phyloP scores from a whole-genome alignment of 1,140 invertebrate genomes.

The Listronotus oregonensis region DNA sequence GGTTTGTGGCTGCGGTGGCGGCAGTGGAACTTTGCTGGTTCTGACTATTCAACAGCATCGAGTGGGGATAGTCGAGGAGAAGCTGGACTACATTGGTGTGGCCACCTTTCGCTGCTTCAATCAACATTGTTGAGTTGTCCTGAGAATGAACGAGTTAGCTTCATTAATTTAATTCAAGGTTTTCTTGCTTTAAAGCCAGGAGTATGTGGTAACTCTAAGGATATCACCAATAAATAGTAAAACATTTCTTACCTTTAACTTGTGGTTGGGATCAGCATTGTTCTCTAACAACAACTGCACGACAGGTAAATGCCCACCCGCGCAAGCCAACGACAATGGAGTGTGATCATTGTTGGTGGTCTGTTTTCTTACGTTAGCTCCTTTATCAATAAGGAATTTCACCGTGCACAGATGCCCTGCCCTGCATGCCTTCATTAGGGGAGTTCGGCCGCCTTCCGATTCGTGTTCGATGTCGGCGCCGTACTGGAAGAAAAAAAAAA shows the following conservation, averaged over 20 bases:
- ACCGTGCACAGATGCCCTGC: constrained; percentile 99
- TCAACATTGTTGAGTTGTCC: constrained; percentile 98
- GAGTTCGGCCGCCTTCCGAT: constrained; percentile 92
- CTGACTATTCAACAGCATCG: constrained; percentile 61
- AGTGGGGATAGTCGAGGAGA: constrained; percentile 92
- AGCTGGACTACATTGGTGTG: constrained; percentile 94
- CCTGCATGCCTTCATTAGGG: constrained; percentile 98
- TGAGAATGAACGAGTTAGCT: constrained; percentile 48
- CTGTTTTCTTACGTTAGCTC: constrained; percentile 87
- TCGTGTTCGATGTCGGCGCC: constrained; percentile 93
- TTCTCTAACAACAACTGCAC: constrained; percentile 89
- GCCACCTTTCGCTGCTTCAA: constrained; percentile 97
- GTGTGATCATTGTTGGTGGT: constrained; percentile 99
- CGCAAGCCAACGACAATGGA: constrained; percentile 94
- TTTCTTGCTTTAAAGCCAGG: not conserved
- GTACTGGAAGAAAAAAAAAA: constrained; percentile 59
- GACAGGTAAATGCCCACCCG: constrained; percentile 90
- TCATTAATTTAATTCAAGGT: no score
- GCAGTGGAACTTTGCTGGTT: constrained; percentile 48
- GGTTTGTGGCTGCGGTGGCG: constrained; percentile 52
- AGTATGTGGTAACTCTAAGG: no score
- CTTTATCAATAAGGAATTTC: constrained; percentile 91
- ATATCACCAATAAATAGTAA: no score
- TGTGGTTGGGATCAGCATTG: constrained; percentile 93
- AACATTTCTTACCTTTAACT: constrained; percentile 70